Percentiles rank a stretch among this genome's conserved stretches.
Evolutionary conservation across 2,113 vertebrate genomes (phyloP).

Genomic region (Vireo altiloquus): DNA sequence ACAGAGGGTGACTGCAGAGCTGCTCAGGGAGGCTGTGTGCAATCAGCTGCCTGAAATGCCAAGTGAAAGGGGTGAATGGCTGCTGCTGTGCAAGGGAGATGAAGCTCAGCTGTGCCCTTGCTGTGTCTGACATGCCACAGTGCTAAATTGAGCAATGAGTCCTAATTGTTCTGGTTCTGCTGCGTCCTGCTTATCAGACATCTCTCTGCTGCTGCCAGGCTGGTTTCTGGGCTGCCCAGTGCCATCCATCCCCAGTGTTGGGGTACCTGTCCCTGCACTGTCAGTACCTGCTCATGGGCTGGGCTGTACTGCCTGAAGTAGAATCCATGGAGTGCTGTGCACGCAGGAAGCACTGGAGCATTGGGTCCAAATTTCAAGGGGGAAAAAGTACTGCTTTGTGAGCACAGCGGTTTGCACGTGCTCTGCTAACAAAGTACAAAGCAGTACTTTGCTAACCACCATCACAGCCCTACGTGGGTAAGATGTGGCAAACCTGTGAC

Average conservation of each 20-base stretch:
- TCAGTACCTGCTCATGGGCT: neutral
- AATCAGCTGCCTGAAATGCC: fast-evolving
- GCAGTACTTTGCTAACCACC: neutral
- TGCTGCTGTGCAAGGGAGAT: too few species aligned
- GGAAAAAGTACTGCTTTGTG: neutral
- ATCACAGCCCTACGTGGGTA: fast-evolving
- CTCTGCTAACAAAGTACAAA: neutral
- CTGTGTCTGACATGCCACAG: fast-evolving
- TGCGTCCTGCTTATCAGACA: too few species aligned
- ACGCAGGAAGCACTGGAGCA: neutral
- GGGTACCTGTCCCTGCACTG: neutral
- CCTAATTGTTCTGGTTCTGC: neutral
- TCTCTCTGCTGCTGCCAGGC: too few species aligned
- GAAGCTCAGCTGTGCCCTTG: too few species aligned
- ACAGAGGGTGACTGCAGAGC: fast-evolving
- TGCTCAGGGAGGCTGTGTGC: too few species aligned
- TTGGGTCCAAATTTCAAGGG: neutral
- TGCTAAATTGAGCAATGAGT: fast-evolving
- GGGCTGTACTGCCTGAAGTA: too few species aligned
- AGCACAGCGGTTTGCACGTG: fast-evolving
- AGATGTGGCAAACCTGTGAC: neutral
- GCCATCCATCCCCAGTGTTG: fast-evolving
- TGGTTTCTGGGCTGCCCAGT: neutral
- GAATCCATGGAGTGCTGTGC: neutral
- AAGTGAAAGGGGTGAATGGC: fast-evolving